Evolutionary conservation across 2,797 vertebrate species (phyloP), one percentile per base, ranked within the genome.

Genomic region (Lepus oiostolus): DNA sequence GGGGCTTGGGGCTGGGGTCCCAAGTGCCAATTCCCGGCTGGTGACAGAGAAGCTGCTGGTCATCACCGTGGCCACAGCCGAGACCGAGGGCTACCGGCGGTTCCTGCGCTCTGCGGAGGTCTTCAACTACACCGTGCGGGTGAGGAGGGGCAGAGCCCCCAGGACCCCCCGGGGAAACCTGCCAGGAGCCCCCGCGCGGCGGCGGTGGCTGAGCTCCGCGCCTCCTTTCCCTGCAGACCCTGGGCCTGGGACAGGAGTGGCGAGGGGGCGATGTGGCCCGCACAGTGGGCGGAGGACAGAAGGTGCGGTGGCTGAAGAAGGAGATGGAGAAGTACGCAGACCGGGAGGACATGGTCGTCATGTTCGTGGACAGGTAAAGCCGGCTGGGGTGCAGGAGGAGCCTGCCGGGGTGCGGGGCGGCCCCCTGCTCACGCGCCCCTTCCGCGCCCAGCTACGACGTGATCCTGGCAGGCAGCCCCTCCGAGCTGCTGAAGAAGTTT

Each of bases 361-460:
- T 99, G 98, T 99, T 99, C 67, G 99, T 99, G 1, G 99, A 99
- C 98, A 99, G 99, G 99, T 99, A 96, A 91, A 16, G 47, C 42
- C 47, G 62, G 13, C 30, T 47, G 32, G 81, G 11, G 24, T 26
- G 62, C 68, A 10, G 28, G 14, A 35, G 26, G 30, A 52, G 35
- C 71, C 77, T 35, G n/a, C 88, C 2, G 60, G 35, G 58, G 14
- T 28, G 67, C 62, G 35, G 26, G 8, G 42, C 3, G 84, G 79
- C 54, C 24, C 11, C 24, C 5, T 14, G 26, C n/a, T 76, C 32
- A 38, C 50, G 32, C 9, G 24, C 32, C 16, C 65, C 63, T 76
- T 79, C 54, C 68, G 67, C 5, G 16, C 50, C 0, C 93, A 99
- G 98, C 84, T 99, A 99, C 0, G 99, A 99, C 4, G 99, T 99